Evolutionary conservation across 2,888 invertebrate genomes (phyloP).

Genomic region (Myopa tessellatipennis): DNA sequence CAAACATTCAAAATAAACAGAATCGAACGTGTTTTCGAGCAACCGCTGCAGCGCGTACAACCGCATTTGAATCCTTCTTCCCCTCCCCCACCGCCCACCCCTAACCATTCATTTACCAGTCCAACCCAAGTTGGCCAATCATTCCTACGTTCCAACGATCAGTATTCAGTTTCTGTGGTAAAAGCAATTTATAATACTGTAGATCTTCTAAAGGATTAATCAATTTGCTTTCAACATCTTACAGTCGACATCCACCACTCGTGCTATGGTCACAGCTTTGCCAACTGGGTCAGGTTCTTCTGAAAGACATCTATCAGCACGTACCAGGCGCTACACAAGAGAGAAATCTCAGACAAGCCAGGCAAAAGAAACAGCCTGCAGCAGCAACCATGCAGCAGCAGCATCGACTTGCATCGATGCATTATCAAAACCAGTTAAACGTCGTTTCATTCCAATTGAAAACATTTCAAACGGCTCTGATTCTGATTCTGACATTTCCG

Average conservation of each 20-base stretch:
- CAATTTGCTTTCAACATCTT: not conserved
- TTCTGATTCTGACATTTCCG: conserved; percentile 22
- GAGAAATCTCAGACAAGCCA: not conserved
- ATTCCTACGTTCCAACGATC: too few species aligned
- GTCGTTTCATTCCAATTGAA: not conserved
- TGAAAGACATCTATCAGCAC: conserved; percentile 5
- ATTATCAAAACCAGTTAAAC: not conserved
- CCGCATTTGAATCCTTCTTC: conserved; percentile 14
- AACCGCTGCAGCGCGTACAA: conserved; percentile 42
- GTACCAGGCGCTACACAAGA: not conserved
- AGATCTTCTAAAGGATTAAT: not conserved
- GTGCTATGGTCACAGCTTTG: not conserved
- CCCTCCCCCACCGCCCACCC: not conserved
- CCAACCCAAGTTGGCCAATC: not conserved
- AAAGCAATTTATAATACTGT: not conserved
- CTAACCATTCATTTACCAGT: not conserved
- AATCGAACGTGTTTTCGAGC: conserved; percentile 47
- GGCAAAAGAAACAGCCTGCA: not conserved
- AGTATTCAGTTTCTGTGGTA: not conserved
- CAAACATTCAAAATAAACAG: conserved; percentile 46
- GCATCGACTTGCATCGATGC: not conserved
- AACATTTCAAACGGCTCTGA: not conserved
- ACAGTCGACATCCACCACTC: not conserved
- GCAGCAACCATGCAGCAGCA: not conserved
- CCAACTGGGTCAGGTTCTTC: not conserved